A percentile compares a stretch with the other conserved stretches of the same genome.
Evolutionary conservation across 2,797 vertebrate genomes (phyloP).

Genomic region (Poecilia velifera): DNA sequence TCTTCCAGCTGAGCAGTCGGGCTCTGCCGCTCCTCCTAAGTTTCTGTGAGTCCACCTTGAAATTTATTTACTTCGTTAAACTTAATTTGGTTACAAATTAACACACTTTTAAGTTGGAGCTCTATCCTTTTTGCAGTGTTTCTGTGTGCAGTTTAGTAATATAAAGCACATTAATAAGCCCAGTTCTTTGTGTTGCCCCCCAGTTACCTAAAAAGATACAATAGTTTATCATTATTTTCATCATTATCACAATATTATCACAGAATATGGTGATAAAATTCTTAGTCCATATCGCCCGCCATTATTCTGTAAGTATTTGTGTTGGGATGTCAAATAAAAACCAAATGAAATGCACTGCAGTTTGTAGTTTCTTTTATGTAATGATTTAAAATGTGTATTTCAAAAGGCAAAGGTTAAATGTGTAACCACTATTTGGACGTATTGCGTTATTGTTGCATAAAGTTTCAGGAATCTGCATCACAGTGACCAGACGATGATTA

Average conservation of each 20-base stretch:
- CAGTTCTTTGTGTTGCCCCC: too few species aligned
- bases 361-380: neutral
- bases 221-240: too few species aligned
- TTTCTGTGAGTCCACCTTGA: neutral
- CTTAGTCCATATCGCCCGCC: too few species aligned
- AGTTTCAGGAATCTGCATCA: slow-evolving; percentile 9
- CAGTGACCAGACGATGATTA: neutral
- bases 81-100: too few species aligned
- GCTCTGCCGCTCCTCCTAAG: neutral
- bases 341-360: neutral
- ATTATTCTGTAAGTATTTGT: neutral
- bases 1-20: neutral
- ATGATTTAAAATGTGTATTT: neutral
- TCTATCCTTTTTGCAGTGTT: too few species aligned
- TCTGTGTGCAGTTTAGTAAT: too few species aligned
- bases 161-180: too few species aligned
- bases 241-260: too few species aligned
- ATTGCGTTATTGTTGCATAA: slow-evolving; percentile 3
- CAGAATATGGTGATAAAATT: too few species aligned
- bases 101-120: too few species aligned
- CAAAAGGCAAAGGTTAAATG: neutral
- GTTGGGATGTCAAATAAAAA: neutral
- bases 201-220: too few species aligned
- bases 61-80: neutral
- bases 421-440: neutral